Evolutionary conservation across 2,113 vertebrate species (phyloP), one percentile per base, ranked within the genome.

Genomic region (Chloebia gouldiae): DNA sequence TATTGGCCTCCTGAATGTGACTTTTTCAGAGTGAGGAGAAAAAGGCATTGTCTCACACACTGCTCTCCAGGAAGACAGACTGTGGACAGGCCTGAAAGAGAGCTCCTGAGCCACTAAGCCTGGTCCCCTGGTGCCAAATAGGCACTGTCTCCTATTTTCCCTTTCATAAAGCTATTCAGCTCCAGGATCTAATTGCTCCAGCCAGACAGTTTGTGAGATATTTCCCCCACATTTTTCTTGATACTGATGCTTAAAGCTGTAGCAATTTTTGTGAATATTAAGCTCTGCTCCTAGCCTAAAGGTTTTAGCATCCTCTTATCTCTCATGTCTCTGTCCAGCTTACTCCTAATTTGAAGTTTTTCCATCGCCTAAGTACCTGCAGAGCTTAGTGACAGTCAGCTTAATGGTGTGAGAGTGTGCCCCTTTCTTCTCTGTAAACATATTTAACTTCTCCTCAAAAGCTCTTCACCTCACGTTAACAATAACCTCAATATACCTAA

Each of bases 331-430:
- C 84, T 89, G 83, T 92, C 78, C 84, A 65, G 61, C 53, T 96
- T 95, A 83, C 56, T 82, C 40, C 65, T 95, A 94, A 94, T 93
- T 90, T 92, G 80, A 93, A 86, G 91, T 75, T 97, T 85, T 94
- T 53, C 86, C 51, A 24, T 78, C 35, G 64, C 64, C 59, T 88
- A 80, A 93, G 84, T 73, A 77, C 72, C 88, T 27, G 3, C 82
- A 92, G 76, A 88, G 83, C 59, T 87, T 72, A 91, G 69, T 79
- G 77, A 82, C 75, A 90, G 54, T 90, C 84, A 56, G 80, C 78
- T 80, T 80, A 92, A 81, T 44, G 71, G 79, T 70, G 25, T 70
- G 69, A 87, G 68, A 87, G 83, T 71, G 59, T 27, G 95, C 75
- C 54, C 33, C 60, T 92, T 88, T 83, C 66, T 91, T 51, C 68